Percentiles rank a stretch among this genome's conserved stretches.
Evolutionary conservation across 1,140 invertebrate genomes (phyloP).

Genomic region (silkworm (Bombyx mori)): ASM3026992v2 NC_085129.1:4830001-4830500

Average conservation of each 20-base stretch:
- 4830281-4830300: slow-evolving; percentile 69
- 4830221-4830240: slow-evolving; percentile 54
- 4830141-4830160: slow-evolving; percentile 59
- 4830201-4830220: slow-evolving; percentile 64
- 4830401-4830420: slow-evolving; percentile 59
- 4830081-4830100: slow-evolving; percentile 37
- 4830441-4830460: slow-evolving; percentile 42
- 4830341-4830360: slow-evolving; percentile 68
- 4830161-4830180: slow-evolving; percentile 70
- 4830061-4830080: slow-evolving; percentile 46
- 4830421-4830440: slow-evolving; percentile 49
- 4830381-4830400: slow-evolving; percentile 49
- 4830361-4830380: slow-evolving; percentile 61
- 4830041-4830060: slow-evolving; percentile 29
- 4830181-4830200: slow-evolving; percentile 58
- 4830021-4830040: slow-evolving; percentile 29
- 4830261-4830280: slow-evolving; percentile 60
- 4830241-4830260: slow-evolving; percentile 67
- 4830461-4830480: slow-evolving; percentile 30
- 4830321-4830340: slow-evolving; percentile 67
- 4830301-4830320: slow-evolving; percentile 66
- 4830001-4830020: slow-evolving; percentile 7
- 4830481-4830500: slow-evolving; percentile 35
- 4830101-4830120: slow-evolving; percentile 51
- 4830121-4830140: slow-evolving; percentile 60